These are phyloP conservation scores for Crenuchus spilurus DNA, from an alignment of 2,797 vertebrate species.

Conservation along the genomic window DNA sequence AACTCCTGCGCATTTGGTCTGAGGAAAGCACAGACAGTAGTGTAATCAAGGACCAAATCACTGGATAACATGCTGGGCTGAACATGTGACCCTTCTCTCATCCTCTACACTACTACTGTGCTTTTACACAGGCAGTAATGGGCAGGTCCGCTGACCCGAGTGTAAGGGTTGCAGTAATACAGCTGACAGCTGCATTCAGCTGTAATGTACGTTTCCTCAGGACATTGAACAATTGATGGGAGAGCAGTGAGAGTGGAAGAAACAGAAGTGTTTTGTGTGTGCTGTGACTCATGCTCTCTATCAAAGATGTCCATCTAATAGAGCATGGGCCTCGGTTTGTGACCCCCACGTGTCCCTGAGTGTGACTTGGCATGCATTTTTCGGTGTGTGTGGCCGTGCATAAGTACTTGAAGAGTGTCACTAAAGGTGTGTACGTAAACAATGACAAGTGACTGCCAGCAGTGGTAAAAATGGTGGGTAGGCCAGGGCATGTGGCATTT, in stretches of 20 bases:
- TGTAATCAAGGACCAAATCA: neutral
- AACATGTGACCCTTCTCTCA: neutral
- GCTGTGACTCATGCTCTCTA: neutral
- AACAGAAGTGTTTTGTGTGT: neutral
- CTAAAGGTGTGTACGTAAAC: neutral
- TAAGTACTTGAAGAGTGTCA: neutral
- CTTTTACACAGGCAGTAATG: neutral
- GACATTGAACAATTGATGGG: neutral
- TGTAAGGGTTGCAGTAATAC: neutral
- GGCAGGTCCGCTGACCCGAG: neutral
- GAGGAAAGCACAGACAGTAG: neutral
- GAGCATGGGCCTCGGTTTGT: neutral
- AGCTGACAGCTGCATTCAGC: neutral
- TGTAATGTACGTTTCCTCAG: neutral
- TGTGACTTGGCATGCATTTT: neutral
- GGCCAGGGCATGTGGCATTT: neutral
- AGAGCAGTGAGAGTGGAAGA: neutral
- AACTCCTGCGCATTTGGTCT: slow-evolving; percentile 30
- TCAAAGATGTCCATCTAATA: neutral
- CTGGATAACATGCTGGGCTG: neutral
- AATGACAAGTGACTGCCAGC: slow-evolving; percentile 5
- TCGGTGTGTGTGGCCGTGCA: neutral
- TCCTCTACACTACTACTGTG: neutral
- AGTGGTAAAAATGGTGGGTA: neutral
- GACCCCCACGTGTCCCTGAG: neutral